Base-by-base conservation (phyloP, 2,113 vertebrate genomes). In the Xenus cinereus region DNA sequence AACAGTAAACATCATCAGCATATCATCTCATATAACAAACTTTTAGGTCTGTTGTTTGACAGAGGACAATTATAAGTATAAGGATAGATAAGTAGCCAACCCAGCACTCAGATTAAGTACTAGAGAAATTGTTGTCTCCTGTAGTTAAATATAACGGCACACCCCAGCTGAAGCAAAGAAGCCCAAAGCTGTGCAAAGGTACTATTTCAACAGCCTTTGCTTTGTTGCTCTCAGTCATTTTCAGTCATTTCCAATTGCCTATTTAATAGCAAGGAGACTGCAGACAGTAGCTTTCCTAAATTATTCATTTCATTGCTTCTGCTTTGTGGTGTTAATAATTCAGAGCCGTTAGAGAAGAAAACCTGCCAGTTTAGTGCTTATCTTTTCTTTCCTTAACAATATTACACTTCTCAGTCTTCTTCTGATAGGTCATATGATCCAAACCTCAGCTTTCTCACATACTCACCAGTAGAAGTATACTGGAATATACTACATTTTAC, bases 321-420 rank as follows among this genome's bases (percentile, higher is more conserved):
- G 43, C 81, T 95, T 86, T 45, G 19, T 72, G 43, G 9, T 96
- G 85, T 96, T 92, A 96, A 97, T 96, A 97, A 96, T 93, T 96
- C 93, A 96, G 92, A 93, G 56, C 76, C 75, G 60, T 48, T 68
- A 51, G 51, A 90, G 60, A 86, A 81, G 51, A 6, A 93, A 63
- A 14, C 72, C 90, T 94, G 53, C 27, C 68, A 84, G 64, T 75
- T 63, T 68, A 75, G 21, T 0, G 16, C 56, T 91, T 89, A 53
- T 82, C 71, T 84, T 92, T 74, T 15, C 3, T 93, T 96, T 90
- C 72, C 46, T 88, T 90, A 75, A 75, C 33, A 54, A 23, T 69
- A 78, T 78, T 75, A 33, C 11, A 13, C 43, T 84, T 81, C 64
- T 77, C 22, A 43, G 21, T 75, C 64, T 90, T 88, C 28, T 56